Evolutionary conservation across 2,113 vertebrate species (phyloP), one percentile per base, ranked within the genome.

Genomic region (Enhydra lutris): DNA sequence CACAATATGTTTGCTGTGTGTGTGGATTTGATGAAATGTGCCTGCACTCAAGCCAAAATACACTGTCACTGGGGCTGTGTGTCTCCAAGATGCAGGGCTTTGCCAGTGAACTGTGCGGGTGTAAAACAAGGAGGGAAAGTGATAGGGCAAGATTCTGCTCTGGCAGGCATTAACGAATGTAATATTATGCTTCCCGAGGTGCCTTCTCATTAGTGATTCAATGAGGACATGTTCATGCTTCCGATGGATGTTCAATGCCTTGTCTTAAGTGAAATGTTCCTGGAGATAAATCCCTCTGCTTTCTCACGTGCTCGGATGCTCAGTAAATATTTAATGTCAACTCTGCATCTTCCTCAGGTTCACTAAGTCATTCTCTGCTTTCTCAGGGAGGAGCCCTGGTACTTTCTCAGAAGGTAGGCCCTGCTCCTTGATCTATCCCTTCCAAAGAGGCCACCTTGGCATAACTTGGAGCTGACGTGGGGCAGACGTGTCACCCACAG

Each of bases 261-360:
- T n/a, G 24, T 23, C 79, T 26, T n/a, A 76, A 97, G 69, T 82
- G 93, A 92, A 45, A 86, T 23, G 31, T 65, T 97, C 67, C 92
- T 87, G 87, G 45, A 74, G 96, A 93, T 42, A 57, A 83, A 87
- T 71, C 61, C 87, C 69, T 92, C 65, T 97, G 74, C 69, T 65
- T 92, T 76, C 80, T 65, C n/a, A 63, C 18, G 20, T 4, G 29
- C 92, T 65, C 39, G 61, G 55, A 42, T 61, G 80, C 80, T 81
- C 63, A 36, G 63, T 95, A 96, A 98, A 96, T 98, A 96, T 97
- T 97, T 96, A 87, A 89, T 94, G 84, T 94, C 95, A 96, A 89
- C 85, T 71, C 65, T 89, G 65, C 29, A 2, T 69, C 85, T 45
- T 93, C 55, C 26, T 94, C 36, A 3, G 74, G 52, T 45, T 94